A percentile compares a stretch with the other conserved stretches of the same genome.
phyloP scores from a whole-genome alignment of 2,797 vertebrate species.

The Pteronotus mesoamericanus region DNA sequence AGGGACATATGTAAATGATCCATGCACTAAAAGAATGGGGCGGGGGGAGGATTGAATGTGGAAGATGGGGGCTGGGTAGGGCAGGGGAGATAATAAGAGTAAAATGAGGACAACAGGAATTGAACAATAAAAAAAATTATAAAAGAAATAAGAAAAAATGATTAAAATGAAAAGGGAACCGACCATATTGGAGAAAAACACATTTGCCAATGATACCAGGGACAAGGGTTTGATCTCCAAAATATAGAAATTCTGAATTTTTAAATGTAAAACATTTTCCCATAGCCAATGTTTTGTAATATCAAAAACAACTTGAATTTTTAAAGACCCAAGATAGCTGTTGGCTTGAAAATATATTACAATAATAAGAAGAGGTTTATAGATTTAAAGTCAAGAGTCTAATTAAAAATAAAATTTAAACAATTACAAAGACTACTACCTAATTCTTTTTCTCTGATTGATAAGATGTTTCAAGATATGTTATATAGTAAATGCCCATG shows the following conservation, averaged over 20 bases:
- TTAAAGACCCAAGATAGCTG: background rate
- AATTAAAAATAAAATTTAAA: background rate
- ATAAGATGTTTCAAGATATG: background rate
- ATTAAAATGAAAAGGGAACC: too few relatives aligned
- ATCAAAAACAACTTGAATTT: background rate
- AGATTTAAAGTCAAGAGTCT: constrained; percentile 27
- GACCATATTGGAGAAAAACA: too few relatives aligned
- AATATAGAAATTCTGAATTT: background rate
- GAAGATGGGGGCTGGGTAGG: too few relatives aligned
- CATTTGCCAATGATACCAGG: too few relatives aligned
- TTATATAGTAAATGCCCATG: background rate
- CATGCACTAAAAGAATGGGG: too few relatives aligned
- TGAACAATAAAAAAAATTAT: too few relatives aligned
- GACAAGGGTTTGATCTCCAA: too few relatives aligned
- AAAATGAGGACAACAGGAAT: too few relatives aligned
- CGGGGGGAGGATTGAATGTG: too few relatives aligned
- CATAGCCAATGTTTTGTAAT: background rate
- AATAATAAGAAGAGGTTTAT: background rate
- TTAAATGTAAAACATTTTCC: background rate
- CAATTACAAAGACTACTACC: background rate
- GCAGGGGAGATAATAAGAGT: too few relatives aligned
- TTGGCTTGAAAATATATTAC: background rate
- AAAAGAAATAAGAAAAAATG: too few relatives aligned
- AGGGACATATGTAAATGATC: too few relatives aligned
- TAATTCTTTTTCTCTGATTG: background rate